Percentiles rank a stretch among this genome's conserved stretches.
Conservation (phyloP, 2,797 vertebrate genomes). For the Cryptoprocta ferox region DNA sequence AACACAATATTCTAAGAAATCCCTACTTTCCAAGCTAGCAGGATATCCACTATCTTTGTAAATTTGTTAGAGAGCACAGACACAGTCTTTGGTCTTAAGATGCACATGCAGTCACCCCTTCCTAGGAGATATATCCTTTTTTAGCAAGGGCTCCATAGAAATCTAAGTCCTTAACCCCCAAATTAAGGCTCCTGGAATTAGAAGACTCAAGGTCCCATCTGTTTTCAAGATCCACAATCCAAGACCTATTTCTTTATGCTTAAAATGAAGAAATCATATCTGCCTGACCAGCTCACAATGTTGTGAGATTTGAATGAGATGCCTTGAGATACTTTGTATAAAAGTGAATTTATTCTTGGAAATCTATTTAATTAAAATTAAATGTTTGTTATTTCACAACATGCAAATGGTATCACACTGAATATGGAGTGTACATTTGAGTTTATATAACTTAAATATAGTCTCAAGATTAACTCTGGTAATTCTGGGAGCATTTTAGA, state of each 20-base stretch:
- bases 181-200: background rate
- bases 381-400: background rate
- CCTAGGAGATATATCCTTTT: background rate
- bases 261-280: background rate
- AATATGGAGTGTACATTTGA: background rate
- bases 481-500: background rate
- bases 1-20: background rate
- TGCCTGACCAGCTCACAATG: background rate
- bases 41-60: background rate
- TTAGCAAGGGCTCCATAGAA: background rate
- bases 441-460: background rate
- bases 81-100: background rate
- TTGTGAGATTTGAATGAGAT: background rate
- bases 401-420: background rate
- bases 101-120: background rate
- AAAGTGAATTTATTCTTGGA: background rate
- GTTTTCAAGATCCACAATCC: background rate
- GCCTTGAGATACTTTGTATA: background rate
- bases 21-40: background rate
- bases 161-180: background rate
- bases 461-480: background rate
- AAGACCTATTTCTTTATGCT: background rate
- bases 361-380: background rate
- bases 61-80: background rate
- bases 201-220: background rate